phyloP scores from a whole-genome alignment of 2,113 vertebrate genomes.

The Gallinago jamesoni region DNA sequence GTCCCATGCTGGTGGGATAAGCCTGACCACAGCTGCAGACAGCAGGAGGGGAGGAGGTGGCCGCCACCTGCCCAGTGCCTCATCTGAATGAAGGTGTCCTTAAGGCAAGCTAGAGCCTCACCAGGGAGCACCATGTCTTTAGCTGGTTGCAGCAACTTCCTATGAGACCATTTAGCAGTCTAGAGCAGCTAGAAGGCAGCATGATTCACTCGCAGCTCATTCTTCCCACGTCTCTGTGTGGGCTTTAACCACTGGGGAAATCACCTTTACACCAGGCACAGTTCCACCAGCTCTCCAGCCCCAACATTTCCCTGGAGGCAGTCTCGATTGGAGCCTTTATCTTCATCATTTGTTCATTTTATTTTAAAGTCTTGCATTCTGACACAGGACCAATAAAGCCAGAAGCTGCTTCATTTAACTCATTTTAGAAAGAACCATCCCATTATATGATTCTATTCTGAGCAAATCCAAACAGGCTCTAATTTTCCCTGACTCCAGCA shows the following conservation, averaged over 20 bases:
- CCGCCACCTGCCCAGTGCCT: background rate
- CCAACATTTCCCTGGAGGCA: background rate
- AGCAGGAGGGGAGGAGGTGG: fast-evolving
- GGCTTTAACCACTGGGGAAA: background rate
- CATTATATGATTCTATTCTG: fast-evolving
- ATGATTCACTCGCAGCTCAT: background rate
- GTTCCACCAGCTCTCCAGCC: background rate
- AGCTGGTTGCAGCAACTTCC: background rate
- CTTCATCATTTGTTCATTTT: background rate
- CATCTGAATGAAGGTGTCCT: background rate
- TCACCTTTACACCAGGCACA: background rate
- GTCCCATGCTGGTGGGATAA: background rate
- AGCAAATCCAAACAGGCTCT: background rate
- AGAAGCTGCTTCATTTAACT: background rate
- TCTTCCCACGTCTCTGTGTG: background rate
- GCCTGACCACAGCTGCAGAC: background rate
- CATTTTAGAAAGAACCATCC: background rate
- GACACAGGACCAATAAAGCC: background rate
- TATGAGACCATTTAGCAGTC: background rate
- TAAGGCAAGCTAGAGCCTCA: background rate
- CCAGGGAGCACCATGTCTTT: fast-evolving
- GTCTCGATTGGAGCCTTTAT: background rate
- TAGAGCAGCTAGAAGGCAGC: background rate
- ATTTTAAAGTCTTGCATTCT: background rate
- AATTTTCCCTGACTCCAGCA: background rate